A percentile compares a stretch with the other conserved stretches of the same genome.
phyloP scores from a whole-genome alignment of 2,888 invertebrate species.

The Eristalinus sepulchralis region DNA sequence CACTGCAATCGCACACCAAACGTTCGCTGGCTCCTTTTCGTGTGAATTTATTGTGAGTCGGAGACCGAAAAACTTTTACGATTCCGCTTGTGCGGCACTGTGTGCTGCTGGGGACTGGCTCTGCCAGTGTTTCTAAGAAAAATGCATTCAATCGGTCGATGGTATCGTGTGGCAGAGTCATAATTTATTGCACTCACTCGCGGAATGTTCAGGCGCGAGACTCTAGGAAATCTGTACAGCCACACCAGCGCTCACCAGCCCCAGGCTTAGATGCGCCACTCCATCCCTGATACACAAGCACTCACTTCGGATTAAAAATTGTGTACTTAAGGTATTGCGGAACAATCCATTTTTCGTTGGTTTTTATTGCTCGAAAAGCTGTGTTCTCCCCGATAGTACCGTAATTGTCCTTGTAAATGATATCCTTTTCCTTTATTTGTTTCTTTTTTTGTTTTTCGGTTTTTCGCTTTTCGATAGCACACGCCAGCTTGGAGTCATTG shows the following conservation, averaged over 20 bases:
- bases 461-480: background rate
- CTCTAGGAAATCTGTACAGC: conserved; percentile 26
- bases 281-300: background rate
- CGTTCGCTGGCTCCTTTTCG: conserved; percentile 34
- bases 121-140: background rate
- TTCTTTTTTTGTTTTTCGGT: too few relatives aligned
- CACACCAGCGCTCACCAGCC: conserved; percentile 23
- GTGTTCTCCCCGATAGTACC: conserved; percentile 21
- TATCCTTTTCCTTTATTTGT: conserved; percentile 1
- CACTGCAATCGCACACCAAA: background rate
- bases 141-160: conserved; percentile 65
- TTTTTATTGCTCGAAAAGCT: conserved; percentile 10
- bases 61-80: conserved; percentile 60
- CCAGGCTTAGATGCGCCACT: conserved; percentile 49
- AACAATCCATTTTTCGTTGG: conserved; percentile 13
- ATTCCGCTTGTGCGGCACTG: conserved; percentile 38
- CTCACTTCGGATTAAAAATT: conserved; percentile 10
- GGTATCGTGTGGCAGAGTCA: conserved; percentile 64
- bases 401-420: conserved; percentile 55
- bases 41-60: conserved; percentile 61
- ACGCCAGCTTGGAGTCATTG: conserved; percentile 46
- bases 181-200: conserved; percentile 57
- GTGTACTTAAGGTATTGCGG: conserved; percentile 30
- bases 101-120: background rate
- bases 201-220: background rate